Percentiles rank a stretch among this genome's conserved stretches.
Evolutionary conservation across 1,140 invertebrate species (phyloP).

Genomic region (Leptinotarsa defecta): DNA sequence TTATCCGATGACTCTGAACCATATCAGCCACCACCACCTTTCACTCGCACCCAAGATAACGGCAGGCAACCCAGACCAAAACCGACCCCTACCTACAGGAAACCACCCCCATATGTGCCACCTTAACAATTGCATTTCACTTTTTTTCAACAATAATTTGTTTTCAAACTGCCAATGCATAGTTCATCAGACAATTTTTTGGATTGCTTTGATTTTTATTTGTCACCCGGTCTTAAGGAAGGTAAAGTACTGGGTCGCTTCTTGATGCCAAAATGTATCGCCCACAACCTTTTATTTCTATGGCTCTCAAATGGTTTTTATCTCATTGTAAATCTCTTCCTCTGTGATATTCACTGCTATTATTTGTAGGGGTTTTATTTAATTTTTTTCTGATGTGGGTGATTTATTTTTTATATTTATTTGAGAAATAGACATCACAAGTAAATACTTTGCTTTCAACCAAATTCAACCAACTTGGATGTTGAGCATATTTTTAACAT

Average conservation of each 20-base stretch:
- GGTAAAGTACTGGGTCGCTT: constrained; percentile 1
- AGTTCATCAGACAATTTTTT: constrained; percentile 7
- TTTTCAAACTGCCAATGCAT: constrained; percentile 34
- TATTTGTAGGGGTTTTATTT: constrained; percentile 20
- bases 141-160: constrained; percentile 49
- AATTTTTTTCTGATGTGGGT: constrained; percentile 23
- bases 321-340: constrained; percentile 17
- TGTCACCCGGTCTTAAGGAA: not conserved
- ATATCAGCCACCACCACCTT: constrained; percentile 68
- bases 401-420: constrained; percentile 3
- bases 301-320: not conserved
- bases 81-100: constrained; percentile 84
- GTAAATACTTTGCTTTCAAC: not conserved
- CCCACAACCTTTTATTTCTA: constrained; percentile 22
- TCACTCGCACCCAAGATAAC: constrained; percentile 60
- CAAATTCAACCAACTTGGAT: not conserved
- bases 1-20: constrained; percentile 62
- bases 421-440: constrained; percentile 3
- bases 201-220: not conserved
- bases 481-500: not conserved
- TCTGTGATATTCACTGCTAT: constrained; percentile 31
- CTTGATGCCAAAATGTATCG: constrained; percentile 27
- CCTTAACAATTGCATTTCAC: constrained; percentile 70
- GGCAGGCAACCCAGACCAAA: constrained; percentile 74
- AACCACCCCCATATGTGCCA: constrained; percentile 89